A percentile compares a stretch with the other conserved stretches of the same genome.
Conservation (phyloP, 2,888 invertebrate species). For the Melanargia galathea region DNA sequence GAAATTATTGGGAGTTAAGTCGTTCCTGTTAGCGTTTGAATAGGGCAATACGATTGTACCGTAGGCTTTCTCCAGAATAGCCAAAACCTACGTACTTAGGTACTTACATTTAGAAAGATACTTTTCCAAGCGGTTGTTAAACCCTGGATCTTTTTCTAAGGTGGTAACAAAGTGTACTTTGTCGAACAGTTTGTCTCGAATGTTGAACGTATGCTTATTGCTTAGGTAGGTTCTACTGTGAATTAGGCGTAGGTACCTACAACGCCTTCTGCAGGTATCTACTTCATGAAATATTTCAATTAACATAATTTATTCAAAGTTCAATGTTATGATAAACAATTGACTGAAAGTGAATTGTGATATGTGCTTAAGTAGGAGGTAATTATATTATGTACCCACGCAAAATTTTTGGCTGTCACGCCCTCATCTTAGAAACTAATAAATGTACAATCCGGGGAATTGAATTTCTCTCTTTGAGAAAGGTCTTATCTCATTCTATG, state of each 20-base stretch:
- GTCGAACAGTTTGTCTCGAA: background rate
- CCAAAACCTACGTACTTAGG: too few species aligned
- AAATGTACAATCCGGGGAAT: background rate
- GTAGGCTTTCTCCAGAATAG: too few species aligned
- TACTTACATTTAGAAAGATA: background rate
- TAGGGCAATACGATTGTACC: too few species aligned
- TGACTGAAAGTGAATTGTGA: background rate
- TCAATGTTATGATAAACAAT: constrained; percentile 17
- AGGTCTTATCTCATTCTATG: too few species aligned
- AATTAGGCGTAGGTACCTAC: background rate
- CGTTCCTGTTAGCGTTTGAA: too few species aligned
- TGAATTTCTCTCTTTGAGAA: too few species aligned
- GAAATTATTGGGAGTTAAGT: too few species aligned
- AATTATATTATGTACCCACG: background rate
- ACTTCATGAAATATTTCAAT: constrained; percentile 6
- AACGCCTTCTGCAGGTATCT: background rate
- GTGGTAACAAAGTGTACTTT: too few species aligned
- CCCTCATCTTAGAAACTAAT: constrained; percentile 1
- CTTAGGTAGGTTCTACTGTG: constrained; percentile 5
- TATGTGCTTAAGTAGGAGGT: background rate
- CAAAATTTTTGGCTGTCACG: background rate
- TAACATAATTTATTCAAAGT: constrained; percentile 20
- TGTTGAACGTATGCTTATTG: background rate
- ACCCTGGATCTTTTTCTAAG: background rate
- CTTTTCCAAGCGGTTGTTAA: background rate